These are phyloP conservation scores for Idris sp. DNA, from an alignment of 1,140 invertebrate species.

Conservation along the genomic window DNA sequence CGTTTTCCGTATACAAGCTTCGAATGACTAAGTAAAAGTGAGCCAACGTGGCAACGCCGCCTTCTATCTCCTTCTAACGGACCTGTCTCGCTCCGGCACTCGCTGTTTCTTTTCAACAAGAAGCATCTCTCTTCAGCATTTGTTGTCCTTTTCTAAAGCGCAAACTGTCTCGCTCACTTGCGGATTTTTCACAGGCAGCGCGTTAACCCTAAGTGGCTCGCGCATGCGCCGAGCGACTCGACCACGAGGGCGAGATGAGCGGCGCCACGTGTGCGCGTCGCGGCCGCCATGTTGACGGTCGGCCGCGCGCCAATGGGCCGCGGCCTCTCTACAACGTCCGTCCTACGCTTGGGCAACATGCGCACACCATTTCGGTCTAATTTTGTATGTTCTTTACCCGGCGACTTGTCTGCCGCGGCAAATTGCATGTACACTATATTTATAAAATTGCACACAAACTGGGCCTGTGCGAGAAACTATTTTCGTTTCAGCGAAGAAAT, in stretches of 20 bases:
- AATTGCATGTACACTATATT: slow-evolving; percentile 1
- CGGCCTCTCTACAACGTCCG: slow-evolving; percentile 37
- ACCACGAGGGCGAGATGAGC: slow-evolving; percentile 48
- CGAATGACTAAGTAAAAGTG: slow-evolving; percentile 55
- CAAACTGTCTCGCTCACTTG: neutral
- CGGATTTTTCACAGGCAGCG: slow-evolving; percentile 44
- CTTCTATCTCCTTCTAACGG: slow-evolving; percentile 16
- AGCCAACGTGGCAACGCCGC: slow-evolving; percentile 38
- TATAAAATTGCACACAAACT: slow-evolving; percentile 17
- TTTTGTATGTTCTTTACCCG: slow-evolving; percentile 33
- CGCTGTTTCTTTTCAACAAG: no score
- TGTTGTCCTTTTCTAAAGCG: no score
- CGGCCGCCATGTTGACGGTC: slow-evolving; percentile 15
- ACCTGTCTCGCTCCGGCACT: no score
- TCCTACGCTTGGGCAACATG: slow-evolving; percentile 17
- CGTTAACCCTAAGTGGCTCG: slow-evolving; percentile 39
- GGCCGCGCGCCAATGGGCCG: slow-evolving; percentile 20
- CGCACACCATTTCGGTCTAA: slow-evolving; percentile 33
- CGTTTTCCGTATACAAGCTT: slow-evolving; percentile 19
- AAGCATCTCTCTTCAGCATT: no score
- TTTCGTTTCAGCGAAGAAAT: no score
- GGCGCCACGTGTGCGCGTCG: slow-evolving; percentile 36
- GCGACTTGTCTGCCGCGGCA: slow-evolving; percentile 11
- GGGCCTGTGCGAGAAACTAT: no score
- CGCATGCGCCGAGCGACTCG: slow-evolving; percentile 52